Percentiles rank a stretch among this genome's conserved stretches.
Conservation (phyloP, 2,888 invertebrate genomes). For the Orthosia gothica region DNA sequence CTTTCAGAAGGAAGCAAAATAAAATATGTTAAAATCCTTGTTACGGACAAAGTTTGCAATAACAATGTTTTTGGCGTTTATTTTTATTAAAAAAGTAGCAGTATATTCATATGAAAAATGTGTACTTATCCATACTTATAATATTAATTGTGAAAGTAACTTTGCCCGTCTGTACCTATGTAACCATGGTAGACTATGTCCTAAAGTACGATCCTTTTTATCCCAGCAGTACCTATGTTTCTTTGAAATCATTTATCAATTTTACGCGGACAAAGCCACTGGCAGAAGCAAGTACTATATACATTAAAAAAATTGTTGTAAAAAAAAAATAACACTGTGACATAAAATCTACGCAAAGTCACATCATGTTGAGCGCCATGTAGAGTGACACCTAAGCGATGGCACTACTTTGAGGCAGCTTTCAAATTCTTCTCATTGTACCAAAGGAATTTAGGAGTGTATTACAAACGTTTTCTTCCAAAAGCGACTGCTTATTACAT, state of each 20-base stretch:
- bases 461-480: constrained; percentile 53
- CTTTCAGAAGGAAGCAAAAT: constrained; percentile 14
- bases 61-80: neutral
- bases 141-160: too few relatives aligned
- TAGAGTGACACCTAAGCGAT: constrained; percentile 54
- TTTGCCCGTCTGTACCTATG: too few relatives aligned
- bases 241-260: neutral
- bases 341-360: too few relatives aligned
- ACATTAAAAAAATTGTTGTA: too few relatives aligned
- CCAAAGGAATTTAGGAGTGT: constrained; percentile 49
- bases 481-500: constrained; percentile 43
- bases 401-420: constrained; percentile 39
- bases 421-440: constrained; percentile 38
- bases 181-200: too few relatives aligned
- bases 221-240: neutral
- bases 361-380: constrained; percentile 33
- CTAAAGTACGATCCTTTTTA: too few relatives aligned
- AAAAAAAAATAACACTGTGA: too few relatives aligned
- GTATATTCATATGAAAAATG: too few relatives aligned
- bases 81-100: too few relatives aligned
- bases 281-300: too few relatives aligned
- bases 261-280: too few relatives aligned
- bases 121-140: too few relatives aligned
- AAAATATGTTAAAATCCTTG: constrained; percentile 6
- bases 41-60: neutral